Conservation (phyloP, 2,113 vertebrate genomes). For the rabbit (Oryctolagus cuniculus) region mOryCun1.1 NC_091436.1:66933001-66933500, state of each 20-base stretch:
- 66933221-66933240: not conserved
- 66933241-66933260: not conserved
- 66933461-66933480: not conserved
- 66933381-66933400: not conserved
- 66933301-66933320: not conserved
- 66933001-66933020: not conserved
- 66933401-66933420: not conserved
- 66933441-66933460: slow-evolving; percentile 2
- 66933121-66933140: slow-evolving; percentile 28
- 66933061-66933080: not conserved
- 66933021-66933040: slow-evolving; percentile 12
- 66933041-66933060: not conserved
- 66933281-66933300: not conserved
- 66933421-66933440: not conserved
- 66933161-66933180: not conserved
- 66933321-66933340: not conserved
- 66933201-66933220: not conserved
- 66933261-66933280: not conserved
- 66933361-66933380: no score
- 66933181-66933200: not conserved
- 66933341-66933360: not conserved
- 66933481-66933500: slow-evolving; percentile 3
- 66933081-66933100: not conserved
- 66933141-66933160: not conserved
- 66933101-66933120: not conserved